Base-by-base conservation (phyloP, 1,140 invertebrate genomes). In the Pararge aegeria region DNA sequence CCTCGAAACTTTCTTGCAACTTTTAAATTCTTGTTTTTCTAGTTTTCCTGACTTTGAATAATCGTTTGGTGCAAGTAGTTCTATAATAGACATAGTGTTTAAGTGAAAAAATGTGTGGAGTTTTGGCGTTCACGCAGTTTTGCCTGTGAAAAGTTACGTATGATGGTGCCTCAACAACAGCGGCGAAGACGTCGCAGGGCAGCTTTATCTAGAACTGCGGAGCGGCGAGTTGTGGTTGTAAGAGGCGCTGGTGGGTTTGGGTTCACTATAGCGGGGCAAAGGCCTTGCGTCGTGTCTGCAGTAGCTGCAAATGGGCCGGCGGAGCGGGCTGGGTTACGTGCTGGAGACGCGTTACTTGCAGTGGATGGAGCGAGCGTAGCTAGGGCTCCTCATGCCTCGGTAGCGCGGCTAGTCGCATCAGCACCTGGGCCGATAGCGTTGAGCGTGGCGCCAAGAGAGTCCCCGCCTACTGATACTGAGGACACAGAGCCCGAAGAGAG, bases 311-410 rank as follows among this genome's bases (percentile, higher is more conserved):
- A 80, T 1, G 86, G 86, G 5, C 83, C 84, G 9, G 96, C 64
- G 73, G 88, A 90, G 52, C 59, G 86, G 56, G 96, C 96, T 15
- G 97, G 97, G 2, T 90, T 99, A 10, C 93, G 96, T 40, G 94
- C 96, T 34, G 97, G 97, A 0, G 97, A 98, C 83, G 97, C 97
- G 74, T 90, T 99, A 7, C 94, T 98, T 7, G 95, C 96, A 9
- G 97, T 99, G 0, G 98, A 98, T 87, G 96, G 95, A 1, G 92
- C 95, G 16, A 96, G 95, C 81, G 97, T 98, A 1, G 95, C 96
- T 9, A 95, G 97, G 87, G 92, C 95, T 53, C 94, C 95, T 0
- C 98, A 99, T 78, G 97, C 98, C 75, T 96, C 97, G 55, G 97
- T 98, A 2, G 98, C 98, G 0, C 92, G 95, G 61, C 87, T 98